Evolutionary conservation across 2,888 invertebrate genomes (phyloP).

Genomic region (Cheilosia variabilis): DNA sequence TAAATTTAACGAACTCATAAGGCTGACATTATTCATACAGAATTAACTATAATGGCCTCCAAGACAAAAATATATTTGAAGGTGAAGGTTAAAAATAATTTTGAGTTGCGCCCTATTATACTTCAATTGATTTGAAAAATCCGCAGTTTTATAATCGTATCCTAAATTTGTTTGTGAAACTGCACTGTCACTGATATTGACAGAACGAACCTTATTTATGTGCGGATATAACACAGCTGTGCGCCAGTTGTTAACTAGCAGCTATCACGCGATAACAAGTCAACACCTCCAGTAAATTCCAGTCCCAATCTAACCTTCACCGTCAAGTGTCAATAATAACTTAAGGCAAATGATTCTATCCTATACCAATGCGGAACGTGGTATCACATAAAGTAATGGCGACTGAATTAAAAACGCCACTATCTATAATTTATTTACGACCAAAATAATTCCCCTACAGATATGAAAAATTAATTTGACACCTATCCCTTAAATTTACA

Average conservation of each 20-base stretch:
- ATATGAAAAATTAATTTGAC: not conserved
- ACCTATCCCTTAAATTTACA: slow-evolving; percentile 20
- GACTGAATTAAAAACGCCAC: not conserved
- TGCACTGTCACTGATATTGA: too few species aligned
- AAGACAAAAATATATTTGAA: too few species aligned
- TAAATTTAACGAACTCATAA: too few species aligned
- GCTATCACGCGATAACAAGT: not conserved
- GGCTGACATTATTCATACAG: too few species aligned
- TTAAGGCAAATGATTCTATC: too few species aligned
- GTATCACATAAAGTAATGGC: slow-evolving; percentile 4
- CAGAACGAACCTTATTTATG: too few species aligned
- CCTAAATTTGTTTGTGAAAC: too few species aligned
- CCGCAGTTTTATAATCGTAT: too few species aligned
- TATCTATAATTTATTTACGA: slow-evolving; percentile 1
- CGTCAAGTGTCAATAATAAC: not conserved
- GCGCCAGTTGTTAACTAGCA: not conserved
- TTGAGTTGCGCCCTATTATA: too few species aligned
- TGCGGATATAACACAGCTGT: not conserved
- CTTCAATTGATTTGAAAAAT: too few species aligned
- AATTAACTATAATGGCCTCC: too few species aligned
- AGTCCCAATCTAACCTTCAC: slow-evolving; percentile 1
- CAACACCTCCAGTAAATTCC: not conserved
- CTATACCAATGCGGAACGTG: not conserved
- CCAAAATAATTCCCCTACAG: slow-evolving; percentile 8
- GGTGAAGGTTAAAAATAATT: too few species aligned